Evolutionary conservation across 1,140 invertebrate species (phyloP), one percentile per base, ranked within the genome.

Genomic region (Cephus cinctus): DNA sequence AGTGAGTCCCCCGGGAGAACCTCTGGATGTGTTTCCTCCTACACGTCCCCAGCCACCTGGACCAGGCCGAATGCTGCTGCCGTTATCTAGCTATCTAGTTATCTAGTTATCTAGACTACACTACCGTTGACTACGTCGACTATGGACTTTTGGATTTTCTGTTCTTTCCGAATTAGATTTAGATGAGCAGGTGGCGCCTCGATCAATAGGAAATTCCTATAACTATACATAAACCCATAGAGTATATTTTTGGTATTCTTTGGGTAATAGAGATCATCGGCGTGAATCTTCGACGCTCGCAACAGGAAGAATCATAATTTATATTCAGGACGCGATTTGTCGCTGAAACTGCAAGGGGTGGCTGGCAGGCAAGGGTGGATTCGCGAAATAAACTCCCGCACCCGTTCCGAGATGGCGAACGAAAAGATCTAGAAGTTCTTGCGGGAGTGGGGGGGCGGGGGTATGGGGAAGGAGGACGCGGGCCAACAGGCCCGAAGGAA

Each of bases 191-290:
- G 18, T 21, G 48, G 19, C 16, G 43, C 39, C 32, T 12, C 38
- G 45, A 16, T 30, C 47, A 43, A 2, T 12, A 11, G 9, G 9
- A 12, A 30, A 9, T 9, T 30, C 12, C 12, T 30, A 9, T 11
- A 51, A 47, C 57, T 56, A 63, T 56, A 57, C 55, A 58, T 55
- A 52, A 45, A 50, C 19, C 23, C 46, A 44, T 32, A 36, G 38
- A n/a, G 30, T 32, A 51, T 47, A 36, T 48, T 40, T 35, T 49
- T 46, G 47, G 48, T 53, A 56, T 56, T 40, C 67, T 64, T 67
- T 71, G 64, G 65, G 71, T 72, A 71, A 71, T 70, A 64, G 55
- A 71, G 69, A 72, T 72, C 67, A 72, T 67, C 61, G 54, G 45
- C n/a, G n/a, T n/a, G 51, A 51, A 52, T 63, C 56, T 60, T 52